Evolutionary conservation across 2,113 vertebrate genomes (phyloP), one percentile per base, ranked within the genome.

Genomic region (Toxotes chatareus): DNA sequence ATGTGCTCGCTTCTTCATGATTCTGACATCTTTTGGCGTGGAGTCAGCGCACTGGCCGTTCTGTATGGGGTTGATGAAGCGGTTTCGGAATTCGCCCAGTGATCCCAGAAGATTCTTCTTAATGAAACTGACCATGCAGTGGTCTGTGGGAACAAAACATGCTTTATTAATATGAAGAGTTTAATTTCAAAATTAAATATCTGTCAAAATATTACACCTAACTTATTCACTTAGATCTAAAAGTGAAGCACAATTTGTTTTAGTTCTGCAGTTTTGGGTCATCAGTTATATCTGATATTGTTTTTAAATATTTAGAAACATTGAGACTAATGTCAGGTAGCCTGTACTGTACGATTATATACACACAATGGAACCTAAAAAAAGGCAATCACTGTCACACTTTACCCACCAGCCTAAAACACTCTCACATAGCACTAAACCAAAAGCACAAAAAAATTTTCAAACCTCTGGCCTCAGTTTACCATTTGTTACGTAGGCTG

Each of bases 111-210:
- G 96, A 91, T 99, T 99, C 93, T 96, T 97, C 93, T 99, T 99
- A 89, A 99, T 98, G 89, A 99, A 99, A 83, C 94, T 98, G 63
- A 99, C 97, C 98, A 99, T 99, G 94, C 98, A 99, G 93, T 99
- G 97, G 93, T 99, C 98, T 96, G 83, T 8, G 51, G 82, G 9
- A 71, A 13, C 7, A 36, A 42, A 70, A 64, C 2, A 23, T 17
- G 7, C 12, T 32, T 1, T 13, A 4, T 27, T 17, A 56, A 16
- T 47, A 46, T 7, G 4, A 38, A 13, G 7, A 57, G 21, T 38
- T 70, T 47, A 0, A 12, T 62, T 51, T 11, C 21, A 53, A 75
- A 84, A 49, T 40, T 0, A 73, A 62, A 73, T 5, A 60, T 9
- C 17, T 12, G 12, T 42, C 11, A 34, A 23, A 64, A n/a, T 31